Base-by-base conservation (phyloP, 2,888 invertebrate species). In the Ashinkailepas kermadecensis region DNA sequence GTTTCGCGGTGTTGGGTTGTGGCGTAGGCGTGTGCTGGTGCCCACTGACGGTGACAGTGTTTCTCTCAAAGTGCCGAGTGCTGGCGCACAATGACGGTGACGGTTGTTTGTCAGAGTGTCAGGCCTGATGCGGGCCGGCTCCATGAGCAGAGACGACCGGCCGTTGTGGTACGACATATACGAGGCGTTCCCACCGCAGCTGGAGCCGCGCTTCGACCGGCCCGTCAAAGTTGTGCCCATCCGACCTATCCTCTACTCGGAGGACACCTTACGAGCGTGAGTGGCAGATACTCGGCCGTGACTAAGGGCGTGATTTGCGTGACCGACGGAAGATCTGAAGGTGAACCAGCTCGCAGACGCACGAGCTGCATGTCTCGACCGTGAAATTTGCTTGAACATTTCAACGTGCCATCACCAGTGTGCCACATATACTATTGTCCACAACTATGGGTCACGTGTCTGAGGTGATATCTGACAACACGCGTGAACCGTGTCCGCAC, bases 131-230 rank as follows among this genome's bases (percentile, higher is more conserved):
- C 90, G 91, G 83, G 91, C 93, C 54, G 94, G 94, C 80, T 96
- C 94, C 8, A 89, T 97, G 87, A 92, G 91, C 86, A 89, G 91
- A 82, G 92, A 93, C 85, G 95, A 97, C 85, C 91, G 93, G 84
- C 99, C 99, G 0, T 83, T 98, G 15, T 99, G 99, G 99, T 96
- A 93, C 87, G 94, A 95, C 86, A 89, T 99, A 54, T 98, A 97
- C 87, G 91, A 92, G 88, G 92, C 93, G 0, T 96, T 96, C 89
- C 98, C 98, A 12, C 98, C 99, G 1, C 91, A 92, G 84, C 88
- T 91, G 78, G 94, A 95, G 86, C 98, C 98, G 11, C 89, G 90
- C 83, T 94, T 90, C 88, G 92, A 93, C 84, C 90, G 92, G 86
- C 91, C 91, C 10, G 90, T 54, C 9, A 54, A 54, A 18, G 56